phyloP scores from a whole-genome alignment of 2,888 invertebrate species.

The Tetramorium bicarinatum region DNA sequence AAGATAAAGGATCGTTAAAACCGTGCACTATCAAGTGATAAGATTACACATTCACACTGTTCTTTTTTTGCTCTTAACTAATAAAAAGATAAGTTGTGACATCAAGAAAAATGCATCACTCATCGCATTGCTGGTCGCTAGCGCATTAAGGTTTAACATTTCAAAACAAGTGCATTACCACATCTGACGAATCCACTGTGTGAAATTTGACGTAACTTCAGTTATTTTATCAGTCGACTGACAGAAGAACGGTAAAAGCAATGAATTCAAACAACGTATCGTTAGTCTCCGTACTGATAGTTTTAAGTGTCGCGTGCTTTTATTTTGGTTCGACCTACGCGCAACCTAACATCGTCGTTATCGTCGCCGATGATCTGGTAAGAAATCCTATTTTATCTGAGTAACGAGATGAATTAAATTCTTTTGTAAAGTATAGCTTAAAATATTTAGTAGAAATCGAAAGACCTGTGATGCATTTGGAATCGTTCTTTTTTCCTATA shows the following conservation, averaged over 20 bases:
- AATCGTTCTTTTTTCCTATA: not conserved
- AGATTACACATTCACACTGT: not conserved
- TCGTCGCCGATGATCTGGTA: slow-evolving; percentile 82
- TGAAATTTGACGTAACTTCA: not conserved
- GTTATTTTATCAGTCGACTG: not conserved
- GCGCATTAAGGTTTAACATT: not conserved
- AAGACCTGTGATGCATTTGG: not conserved
- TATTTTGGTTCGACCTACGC: not conserved
- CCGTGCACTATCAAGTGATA: not conserved
- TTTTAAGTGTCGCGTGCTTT: slow-evolving; percentile 2
- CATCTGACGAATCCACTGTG: not conserved
- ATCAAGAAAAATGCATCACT: not conserved
- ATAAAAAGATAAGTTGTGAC: not conserved
- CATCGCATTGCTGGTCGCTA: not conserved
- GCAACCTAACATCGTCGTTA: slow-evolving; percentile 87
- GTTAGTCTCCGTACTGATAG: not conserved
- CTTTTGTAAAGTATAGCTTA: not conserved
- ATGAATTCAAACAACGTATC: not conserved
- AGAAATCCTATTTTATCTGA: slow-evolving; percentile 19
- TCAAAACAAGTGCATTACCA: not conserved
- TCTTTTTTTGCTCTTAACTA: not conserved
- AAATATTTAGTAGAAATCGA: not conserved
- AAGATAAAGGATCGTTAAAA: not conserved
- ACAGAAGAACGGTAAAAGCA: not conserved
- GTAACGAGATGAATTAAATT: not conserved